These are phyloP conservation scores for Sphaerodactylus townsendi DNA, from an alignment of 2,113 vertebrate genomes.

Conservation along the genomic window DNA sequence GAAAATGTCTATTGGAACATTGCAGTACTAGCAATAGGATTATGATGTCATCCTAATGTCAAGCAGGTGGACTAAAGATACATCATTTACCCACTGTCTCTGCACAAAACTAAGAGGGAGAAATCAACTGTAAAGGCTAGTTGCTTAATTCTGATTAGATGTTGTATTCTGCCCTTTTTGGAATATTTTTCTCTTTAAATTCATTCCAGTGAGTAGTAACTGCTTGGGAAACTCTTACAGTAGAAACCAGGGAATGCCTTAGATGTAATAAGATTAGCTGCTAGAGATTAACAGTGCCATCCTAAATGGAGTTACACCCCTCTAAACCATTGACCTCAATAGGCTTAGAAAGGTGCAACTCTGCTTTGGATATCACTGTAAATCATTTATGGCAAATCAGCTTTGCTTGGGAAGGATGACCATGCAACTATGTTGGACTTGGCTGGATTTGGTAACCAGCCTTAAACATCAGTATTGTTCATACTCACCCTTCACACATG, in stretches of 20 bases:
- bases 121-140: constrained; percentile 8
- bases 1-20: constrained; percentile 1
- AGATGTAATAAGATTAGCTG: constrained; percentile 71
- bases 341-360: too few species aligned
- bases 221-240: constrained; percentile 23
- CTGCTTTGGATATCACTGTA: neutral
- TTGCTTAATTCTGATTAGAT: constrained; percentile 36
- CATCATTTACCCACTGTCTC: neutral
- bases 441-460: neutral
- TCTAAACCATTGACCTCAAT: too few species aligned
- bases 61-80: neutral
- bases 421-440: constrained; percentile 9
- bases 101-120: constrained; percentile 1
- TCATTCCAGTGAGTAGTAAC: constrained; percentile 32
- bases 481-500: neutral
- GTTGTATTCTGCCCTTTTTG: constrained; percentile 2
- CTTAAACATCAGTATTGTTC: neutral
- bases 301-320: too few species aligned
- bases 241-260: constrained; percentile 28
- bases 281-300: constrained; percentile 39
- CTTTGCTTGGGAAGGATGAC: constrained; percentile 41
- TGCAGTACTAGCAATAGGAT: constrained; percentile 28
- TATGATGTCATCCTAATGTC: constrained; percentile 47
- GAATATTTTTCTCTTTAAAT: constrained; percentile 6
- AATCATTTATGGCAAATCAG: constrained; percentile 35